Evolutionary conservation across 2,113 vertebrate genomes (phyloP).

Genomic region (Notarius lentiginosus): DNA sequence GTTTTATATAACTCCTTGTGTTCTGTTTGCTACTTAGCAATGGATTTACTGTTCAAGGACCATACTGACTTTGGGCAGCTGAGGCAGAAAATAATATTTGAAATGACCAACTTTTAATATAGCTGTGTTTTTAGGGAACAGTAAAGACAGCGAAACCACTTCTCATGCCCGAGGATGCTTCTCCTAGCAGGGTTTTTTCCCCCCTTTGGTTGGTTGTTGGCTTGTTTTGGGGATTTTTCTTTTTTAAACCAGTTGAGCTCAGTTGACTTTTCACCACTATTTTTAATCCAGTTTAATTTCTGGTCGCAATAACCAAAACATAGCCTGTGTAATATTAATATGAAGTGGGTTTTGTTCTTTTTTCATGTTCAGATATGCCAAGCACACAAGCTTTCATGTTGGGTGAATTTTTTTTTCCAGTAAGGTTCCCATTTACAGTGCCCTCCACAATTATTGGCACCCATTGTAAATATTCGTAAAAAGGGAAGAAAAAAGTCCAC

Average conservation of each 20-base stretch:
- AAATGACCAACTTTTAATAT: not conserved
- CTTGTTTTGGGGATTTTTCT: not conserved
- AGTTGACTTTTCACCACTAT: not conserved
- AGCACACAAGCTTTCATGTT: not conserved
- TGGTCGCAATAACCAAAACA: not conserved
- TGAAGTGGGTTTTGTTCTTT: not conserved
- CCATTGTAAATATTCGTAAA: not conserved
- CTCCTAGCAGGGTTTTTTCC: too few relatives aligned
- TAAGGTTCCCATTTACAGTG: not conserved
- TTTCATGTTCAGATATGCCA: not conserved
- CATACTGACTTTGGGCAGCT: not conserved
- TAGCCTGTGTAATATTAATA: not conserved
- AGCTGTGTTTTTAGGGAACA: not conserved
- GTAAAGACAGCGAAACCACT: not conserved
- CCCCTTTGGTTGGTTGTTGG: not conserved
- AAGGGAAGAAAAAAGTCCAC: not conserved
- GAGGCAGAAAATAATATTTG: not conserved
- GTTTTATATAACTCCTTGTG: not conserved
- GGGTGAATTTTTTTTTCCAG: not conserved
- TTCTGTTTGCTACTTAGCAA: not conserved
- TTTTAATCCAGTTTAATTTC: not conserved
- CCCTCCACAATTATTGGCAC: too few relatives aligned
- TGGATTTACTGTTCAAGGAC: not conserved
- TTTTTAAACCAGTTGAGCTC: not conserved
- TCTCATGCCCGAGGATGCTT: not conserved